Conservation (phyloP, 2,113 vertebrate genomes). For the Chionomys nivalis region DNA sequence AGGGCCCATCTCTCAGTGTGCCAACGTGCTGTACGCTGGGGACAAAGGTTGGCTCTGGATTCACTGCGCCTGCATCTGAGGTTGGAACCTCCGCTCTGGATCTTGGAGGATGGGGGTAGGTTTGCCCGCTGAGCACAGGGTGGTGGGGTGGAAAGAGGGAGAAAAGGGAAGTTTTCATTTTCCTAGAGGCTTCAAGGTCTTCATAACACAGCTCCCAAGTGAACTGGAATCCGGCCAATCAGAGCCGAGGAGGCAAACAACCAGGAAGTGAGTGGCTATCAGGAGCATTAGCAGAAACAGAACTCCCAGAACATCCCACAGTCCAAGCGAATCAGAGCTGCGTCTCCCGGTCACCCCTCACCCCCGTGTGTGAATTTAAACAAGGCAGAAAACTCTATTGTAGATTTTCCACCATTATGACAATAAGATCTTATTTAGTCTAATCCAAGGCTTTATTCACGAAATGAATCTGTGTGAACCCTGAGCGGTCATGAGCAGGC, state of each 20-base stretch:
- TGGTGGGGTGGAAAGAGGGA: neutral
- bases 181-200: constrained; percentile 67
- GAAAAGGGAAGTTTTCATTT: constrained; percentile 74
- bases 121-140: neutral
- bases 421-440: neutral
- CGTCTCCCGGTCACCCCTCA: neutral
- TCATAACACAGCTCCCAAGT: constrained; percentile 72
- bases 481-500: neutral
- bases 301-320: constrained; percentile 20
- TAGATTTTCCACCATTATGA: neutral
- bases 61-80: neutral
- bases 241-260: constrained; percentile 55
- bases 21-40: neutral
- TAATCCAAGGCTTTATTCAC: neutral
- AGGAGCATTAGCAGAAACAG: constrained; percentile 61
- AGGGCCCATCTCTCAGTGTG: neutral
- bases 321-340: neutral
- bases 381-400: neutral
- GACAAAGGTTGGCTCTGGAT: neutral
- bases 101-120: neutral
- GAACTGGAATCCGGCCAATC: constrained; percentile 62
- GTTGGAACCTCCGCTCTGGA: neutral
- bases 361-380: neutral
- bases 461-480: neutral
- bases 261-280: constrained; percentile 70